Evolutionary conservation across 2,113 vertebrate species (phyloP).

Genomic region (Xiphophorus couchianus): DNA sequence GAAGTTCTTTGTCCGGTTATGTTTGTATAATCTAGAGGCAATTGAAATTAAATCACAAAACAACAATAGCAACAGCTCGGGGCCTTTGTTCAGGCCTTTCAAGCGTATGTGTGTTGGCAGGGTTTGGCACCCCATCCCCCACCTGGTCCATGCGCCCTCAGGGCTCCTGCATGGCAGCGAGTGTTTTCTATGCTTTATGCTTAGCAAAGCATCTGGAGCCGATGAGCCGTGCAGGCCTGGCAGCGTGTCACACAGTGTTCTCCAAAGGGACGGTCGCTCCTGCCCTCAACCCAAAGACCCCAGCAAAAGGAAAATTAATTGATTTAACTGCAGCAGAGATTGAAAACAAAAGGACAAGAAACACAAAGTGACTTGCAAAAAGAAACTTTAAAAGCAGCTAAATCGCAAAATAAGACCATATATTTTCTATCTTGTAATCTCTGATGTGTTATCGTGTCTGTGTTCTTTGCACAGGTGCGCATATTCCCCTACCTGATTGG

Average conservation of each 20-base stretch:
- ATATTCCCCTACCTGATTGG: constrained; percentile 99
- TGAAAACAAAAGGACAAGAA: background rate
- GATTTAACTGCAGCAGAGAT: constrained; percentile 25
- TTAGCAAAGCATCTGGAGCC: constrained; percentile 79
- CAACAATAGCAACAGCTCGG: constrained; percentile 72
- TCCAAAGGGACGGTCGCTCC: constrained; percentile 63
- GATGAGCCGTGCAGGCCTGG: constrained; percentile 71
- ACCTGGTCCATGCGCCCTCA: constrained; percentile 53
- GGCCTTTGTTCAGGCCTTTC: constrained; percentile 66
- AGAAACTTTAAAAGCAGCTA: background rate
- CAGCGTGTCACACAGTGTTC: constrained; percentile 60
- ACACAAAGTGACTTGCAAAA: background rate
- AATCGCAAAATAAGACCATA: background rate
- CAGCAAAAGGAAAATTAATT: constrained; percentile 34
- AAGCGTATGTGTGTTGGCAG: constrained; percentile 70
- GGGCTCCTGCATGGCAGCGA: constrained; percentile 66
- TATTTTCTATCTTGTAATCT: constrained; percentile 44
- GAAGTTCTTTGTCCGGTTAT: constrained; percentile 47
- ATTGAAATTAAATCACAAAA: constrained; percentile 64
- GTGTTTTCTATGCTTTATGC: constrained; percentile 71
- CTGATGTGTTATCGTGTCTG: constrained; percentile 32
- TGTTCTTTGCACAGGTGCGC: constrained; percentile 86
- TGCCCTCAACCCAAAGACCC: constrained; percentile 44
- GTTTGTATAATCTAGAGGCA: constrained; percentile 51
- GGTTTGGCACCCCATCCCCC: constrained; percentile 52